Evolutionary conservation across 2,797 vertebrate genomes (phyloP).

Genomic region (Hydrophis major): DNA sequence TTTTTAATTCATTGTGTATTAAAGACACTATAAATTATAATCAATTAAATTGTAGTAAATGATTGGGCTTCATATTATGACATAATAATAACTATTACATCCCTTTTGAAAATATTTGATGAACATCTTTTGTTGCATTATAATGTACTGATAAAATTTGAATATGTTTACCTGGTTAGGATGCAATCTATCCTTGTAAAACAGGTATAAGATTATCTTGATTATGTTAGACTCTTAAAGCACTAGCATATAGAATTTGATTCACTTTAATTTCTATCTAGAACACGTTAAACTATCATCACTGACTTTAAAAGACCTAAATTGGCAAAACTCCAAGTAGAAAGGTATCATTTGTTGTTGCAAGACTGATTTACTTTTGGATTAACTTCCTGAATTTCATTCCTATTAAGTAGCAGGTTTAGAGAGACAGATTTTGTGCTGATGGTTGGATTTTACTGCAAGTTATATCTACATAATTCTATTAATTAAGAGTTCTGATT

Average conservation of each 20-base stretch:
- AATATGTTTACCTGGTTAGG: not conserved
- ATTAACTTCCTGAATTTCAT: slow-evolving; percentile 30
- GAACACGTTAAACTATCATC: slow-evolving; percentile 21
- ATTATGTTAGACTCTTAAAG: not conserved
- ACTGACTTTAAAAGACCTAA: slow-evolving; percentile 17
- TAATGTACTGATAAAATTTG: not conserved
- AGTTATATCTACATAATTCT: slow-evolving; percentile 9
- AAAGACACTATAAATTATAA: not conserved
- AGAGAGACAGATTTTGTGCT: not conserved
- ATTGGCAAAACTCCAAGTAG: slow-evolving; percentile 21
- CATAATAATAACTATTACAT: not conserved
- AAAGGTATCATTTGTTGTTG: slow-evolving; percentile 6
- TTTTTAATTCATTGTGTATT: not conserved
- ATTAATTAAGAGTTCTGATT: not conserved
- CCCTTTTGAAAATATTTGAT: not conserved
- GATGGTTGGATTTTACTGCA: not conserved
- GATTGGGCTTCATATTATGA: not conserved
- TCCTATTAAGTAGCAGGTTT: slow-evolving; percentile 16
- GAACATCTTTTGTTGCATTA: not conserved
- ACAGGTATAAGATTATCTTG: slow-evolving; percentile 5
- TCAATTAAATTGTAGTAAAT: not conserved
- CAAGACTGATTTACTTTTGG: slow-evolving; percentile 30
- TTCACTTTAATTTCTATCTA: slow-evolving; percentile 5
- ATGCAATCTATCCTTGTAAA: slow-evolving; percentile 3
- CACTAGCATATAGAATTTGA: slow-evolving; percentile 21